These are phyloP conservation scores for Itoplectis maculator DNA, from an alignment of 2,888 invertebrate species.

Conservation along the genomic window DNA sequence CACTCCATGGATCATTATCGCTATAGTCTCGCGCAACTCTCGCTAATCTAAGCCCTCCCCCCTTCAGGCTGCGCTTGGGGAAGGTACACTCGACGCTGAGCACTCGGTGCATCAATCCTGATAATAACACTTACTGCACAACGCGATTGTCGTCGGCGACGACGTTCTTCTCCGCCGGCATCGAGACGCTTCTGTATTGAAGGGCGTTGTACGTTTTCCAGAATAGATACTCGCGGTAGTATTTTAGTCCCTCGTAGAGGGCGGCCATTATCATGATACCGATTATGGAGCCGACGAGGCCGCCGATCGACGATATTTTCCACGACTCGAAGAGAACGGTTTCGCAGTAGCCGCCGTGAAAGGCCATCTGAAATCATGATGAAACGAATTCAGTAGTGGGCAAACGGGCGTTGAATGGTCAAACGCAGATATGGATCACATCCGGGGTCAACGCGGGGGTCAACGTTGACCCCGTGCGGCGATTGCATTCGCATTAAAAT, in stretches of 20 bases:
- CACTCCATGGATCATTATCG: conserved; percentile 3
- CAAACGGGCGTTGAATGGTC: background rate
- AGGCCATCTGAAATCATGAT: conserved; percentile 86
- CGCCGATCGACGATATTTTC: conserved; percentile 90
- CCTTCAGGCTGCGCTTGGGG: background rate
- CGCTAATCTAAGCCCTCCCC: background rate
- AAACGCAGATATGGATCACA: background rate
- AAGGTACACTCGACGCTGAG: background rate
- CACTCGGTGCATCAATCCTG: background rate
- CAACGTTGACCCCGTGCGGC: background rate
- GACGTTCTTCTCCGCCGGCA: conserved; percentile 89
- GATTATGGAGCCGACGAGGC: conserved; percentile 95
- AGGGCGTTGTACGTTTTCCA: conserved; percentile 95
- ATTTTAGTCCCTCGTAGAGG: conserved; percentile 98
- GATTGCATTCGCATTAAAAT: conserved; percentile 28
- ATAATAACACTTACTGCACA: conserved; percentile 89
- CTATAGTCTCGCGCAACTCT: background rate
- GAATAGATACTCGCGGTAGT: conserved; percentile 90
- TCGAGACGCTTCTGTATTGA: conserved; percentile 94
- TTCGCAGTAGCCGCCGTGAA: conserved; percentile 92
- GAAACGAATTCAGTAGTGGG: background rate
- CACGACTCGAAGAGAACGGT: conserved; percentile 93
- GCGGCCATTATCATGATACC: conserved; percentile 96
- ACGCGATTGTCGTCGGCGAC: conserved; percentile 89
- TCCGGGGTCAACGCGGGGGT: conserved; percentile 26